A percentile compares a stretch with the other conserved stretches of the same genome.
Conservation (phyloP, 2,888 invertebrate species). For the Cerastis rubricosa region DNA sequence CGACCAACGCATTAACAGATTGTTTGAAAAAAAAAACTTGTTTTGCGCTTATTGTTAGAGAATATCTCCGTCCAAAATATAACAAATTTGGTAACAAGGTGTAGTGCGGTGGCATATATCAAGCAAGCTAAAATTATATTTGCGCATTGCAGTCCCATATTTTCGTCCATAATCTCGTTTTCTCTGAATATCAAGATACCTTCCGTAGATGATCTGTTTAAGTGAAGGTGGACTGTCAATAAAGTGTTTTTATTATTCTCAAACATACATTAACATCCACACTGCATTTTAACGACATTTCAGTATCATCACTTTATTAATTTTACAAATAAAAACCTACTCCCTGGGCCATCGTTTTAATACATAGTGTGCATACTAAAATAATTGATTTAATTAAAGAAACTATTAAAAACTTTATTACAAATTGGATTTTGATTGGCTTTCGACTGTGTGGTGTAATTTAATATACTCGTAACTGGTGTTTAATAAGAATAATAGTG, state of each 20-base stretch:
- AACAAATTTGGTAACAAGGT: conserved; percentile 68
- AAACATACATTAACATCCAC: not conserved
- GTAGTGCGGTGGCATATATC: not conserved
- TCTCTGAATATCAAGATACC: not conserved
- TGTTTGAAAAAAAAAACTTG: conserved; percentile 69
- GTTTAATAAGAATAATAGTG: not conserved
- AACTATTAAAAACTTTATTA: conserved; percentile 30
- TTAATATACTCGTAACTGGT: conserved; percentile 17
- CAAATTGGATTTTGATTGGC: conserved; percentile 47
- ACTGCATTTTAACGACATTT: not conserved
- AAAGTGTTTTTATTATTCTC: not conserved
- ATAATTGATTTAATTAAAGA: conserved; percentile 42
- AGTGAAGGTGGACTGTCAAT: not conserved
- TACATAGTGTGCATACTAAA: not conserved
- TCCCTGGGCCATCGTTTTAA: not conserved
- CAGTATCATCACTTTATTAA: not conserved
- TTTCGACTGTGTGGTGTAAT: conserved; percentile 14
- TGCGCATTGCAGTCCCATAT: not conserved
- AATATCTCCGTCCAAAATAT: conserved; percentile 74
- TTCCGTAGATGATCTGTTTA: too few species aligned
- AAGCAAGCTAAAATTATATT: not conserved
- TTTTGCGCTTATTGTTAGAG: conserved; percentile 72
- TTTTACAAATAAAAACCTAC: not conserved
- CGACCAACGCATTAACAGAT: conserved; percentile 67
- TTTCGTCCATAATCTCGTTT: not conserved